These are phyloP conservation scores for Rhagologus leucostigma DNA, from an alignment of 2,113 vertebrate species.

Conservation along the genomic window DNA sequence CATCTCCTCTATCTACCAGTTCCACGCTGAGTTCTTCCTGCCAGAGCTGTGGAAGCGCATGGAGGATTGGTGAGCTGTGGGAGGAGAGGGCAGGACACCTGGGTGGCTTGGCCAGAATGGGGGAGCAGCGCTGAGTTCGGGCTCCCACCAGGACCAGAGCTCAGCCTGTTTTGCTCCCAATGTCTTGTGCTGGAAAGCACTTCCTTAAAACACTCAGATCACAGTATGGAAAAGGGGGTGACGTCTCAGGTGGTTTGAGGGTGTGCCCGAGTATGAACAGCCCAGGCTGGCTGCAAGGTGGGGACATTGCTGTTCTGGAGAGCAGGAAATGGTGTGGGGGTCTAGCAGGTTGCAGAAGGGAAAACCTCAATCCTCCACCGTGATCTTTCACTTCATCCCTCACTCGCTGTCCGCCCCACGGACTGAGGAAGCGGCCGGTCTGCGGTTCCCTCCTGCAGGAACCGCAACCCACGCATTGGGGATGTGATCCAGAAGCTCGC, in stretches of 20 bases:
- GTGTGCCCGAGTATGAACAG: not conserved
- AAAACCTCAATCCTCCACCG: not conserved
- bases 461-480: slow-evolving; percentile 77
- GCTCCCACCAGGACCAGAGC: not conserved
- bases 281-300: not conserved
- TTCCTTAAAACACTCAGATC: not conserved
- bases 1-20: slow-evolving; percentile 87
- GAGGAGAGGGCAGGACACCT: not conserved
- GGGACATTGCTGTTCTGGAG: not conserved
- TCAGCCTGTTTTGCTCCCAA: not conserved
- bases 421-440: not conserved
- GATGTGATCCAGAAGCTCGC: slow-evolving; percentile 84
- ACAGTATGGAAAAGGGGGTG: not conserved
- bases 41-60: slow-evolving; percentile 83
- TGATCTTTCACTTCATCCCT: not conserved
- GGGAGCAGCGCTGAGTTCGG: not conserved
- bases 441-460: slow-evolving; percentile 59
- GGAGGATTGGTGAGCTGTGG: slow-evolving; percentile 76
- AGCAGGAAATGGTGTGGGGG: not conserved
- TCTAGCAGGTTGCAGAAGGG: not conserved
- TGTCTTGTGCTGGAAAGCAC: not conserved
- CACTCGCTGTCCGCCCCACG: accelerated
- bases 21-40: slow-evolving; percentile 85
- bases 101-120: not conserved
- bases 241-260: not conserved